Conservation (phyloP, 2,888 invertebrate genomes). For the Acanthosepion pharaonis region DNA sequence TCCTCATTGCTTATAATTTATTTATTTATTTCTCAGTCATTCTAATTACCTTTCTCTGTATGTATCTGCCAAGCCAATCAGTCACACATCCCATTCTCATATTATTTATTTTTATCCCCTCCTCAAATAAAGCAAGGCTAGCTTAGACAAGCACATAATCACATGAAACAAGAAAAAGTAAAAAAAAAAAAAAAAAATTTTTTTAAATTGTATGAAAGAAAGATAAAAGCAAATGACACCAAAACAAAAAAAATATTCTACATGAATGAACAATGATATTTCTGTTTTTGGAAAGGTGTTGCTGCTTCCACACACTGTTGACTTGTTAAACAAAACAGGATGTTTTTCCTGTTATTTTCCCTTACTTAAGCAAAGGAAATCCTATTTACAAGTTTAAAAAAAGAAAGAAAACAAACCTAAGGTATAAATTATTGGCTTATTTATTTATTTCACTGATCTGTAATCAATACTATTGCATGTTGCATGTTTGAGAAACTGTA, state of each 20-base stretch:
- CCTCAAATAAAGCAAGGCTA: conserved; percentile 33
- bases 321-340: conserved; percentile 4
- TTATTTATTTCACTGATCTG: conserved; percentile 41
- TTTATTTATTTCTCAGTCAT: no score
- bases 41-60: no score
- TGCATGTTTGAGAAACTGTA: conserved; percentile 38
- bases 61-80: background rate
- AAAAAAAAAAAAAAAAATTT: background rate
- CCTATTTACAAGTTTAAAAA: conserved; percentile 25
- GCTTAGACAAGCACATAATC: background rate
- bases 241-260: background rate
- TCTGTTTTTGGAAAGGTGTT: conserved; percentile 14
- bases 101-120: conserved; percentile 1
- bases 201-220: background rate
- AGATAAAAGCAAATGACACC: background rate
- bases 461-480: background rate
- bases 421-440: conserved; percentile 36
- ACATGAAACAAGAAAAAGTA: background rate
- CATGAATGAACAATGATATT: background rate
- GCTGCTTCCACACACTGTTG: conserved; percentile 36
- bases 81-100: conserved; percentile 13
- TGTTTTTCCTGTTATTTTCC: background rate
- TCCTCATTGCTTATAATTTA: background rate
- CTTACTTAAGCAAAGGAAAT: background rate
- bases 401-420: background rate